Percentiles rank a stretch among this genome's conserved stretches.
Evolutionary conservation across 2,113 vertebrate species (phyloP).

Genomic region (Struthio camelus): DNA sequence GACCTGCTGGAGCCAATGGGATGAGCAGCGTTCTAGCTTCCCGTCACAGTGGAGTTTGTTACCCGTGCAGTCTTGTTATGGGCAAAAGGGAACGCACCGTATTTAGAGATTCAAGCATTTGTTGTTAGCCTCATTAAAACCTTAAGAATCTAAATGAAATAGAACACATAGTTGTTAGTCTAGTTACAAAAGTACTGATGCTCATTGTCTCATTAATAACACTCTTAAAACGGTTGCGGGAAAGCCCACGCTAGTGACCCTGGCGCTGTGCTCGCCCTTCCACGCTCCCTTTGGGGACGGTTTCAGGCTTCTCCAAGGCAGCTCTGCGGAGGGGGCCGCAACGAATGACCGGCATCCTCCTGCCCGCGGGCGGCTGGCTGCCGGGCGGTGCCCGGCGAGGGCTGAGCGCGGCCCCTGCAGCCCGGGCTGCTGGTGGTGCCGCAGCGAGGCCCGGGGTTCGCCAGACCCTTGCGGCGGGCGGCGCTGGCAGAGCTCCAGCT

Average conservation of each 20-base stretch:
- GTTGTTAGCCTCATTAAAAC: neutral
- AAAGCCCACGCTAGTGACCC: rapidly evolving
- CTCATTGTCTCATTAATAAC: neutral
- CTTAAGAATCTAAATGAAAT: neutral
- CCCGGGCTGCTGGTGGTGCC: too few species aligned
- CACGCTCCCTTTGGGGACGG: neutral
- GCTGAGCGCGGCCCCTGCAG: too few species aligned
- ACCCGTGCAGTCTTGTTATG: neutral
- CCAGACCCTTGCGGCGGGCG: too few species aligned
- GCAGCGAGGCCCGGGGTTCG: too few species aligned
- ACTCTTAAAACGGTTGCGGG: neutral
- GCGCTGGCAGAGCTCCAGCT: too few species aligned
- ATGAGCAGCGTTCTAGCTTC: neutral
- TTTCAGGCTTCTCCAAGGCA: neutral
- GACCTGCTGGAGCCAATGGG: neutral
- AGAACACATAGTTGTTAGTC: neutral
- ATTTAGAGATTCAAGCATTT: neutral
- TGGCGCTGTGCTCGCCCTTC: neutral
- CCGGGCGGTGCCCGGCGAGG: too few species aligned
- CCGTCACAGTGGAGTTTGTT: neutral
- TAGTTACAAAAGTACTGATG: neutral
- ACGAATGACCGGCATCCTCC: neutral
- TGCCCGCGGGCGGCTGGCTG: too few species aligned
- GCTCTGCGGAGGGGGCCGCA: neutral
- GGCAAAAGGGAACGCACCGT: neutral